Percentiles rank a stretch among this genome's conserved stretches.
phyloP scores from a whole-genome alignment of 2,888 invertebrate genomes.

The Periphyllus acericola region DNA sequence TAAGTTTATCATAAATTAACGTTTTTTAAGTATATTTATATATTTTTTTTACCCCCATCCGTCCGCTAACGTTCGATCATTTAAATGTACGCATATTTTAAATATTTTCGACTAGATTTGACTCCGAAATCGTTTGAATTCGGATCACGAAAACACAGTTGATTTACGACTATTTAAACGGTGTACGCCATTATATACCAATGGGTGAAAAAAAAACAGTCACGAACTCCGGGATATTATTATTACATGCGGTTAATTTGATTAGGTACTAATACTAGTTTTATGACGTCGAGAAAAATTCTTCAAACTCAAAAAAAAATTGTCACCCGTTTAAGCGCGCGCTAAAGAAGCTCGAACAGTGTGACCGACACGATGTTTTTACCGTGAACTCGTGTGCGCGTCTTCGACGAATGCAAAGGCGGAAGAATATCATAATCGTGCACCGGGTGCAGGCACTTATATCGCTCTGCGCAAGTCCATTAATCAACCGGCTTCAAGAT shows the following conservation, averaged over 20 bases:
- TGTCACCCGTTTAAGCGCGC: no score
- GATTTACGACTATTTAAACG: not conserved
- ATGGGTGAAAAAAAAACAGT: not conserved
- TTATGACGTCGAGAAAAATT: not conserved
- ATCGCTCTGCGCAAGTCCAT: constrained; percentile 19
- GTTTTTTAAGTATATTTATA: not conserved
- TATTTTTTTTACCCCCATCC: not conserved
- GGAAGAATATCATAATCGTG: constrained; percentile 61
- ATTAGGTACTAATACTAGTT: no score
- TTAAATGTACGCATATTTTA: not conserved
- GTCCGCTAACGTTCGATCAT: not conserved
- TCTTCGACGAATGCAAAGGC: not conserved
- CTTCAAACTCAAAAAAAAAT: not conserved
- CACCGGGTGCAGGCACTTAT: constrained; percentile 29
- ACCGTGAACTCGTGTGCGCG: not conserved
- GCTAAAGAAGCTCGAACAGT: no score
- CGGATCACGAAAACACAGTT: not conserved
- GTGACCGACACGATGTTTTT: not conserved
- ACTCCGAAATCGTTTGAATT: not conserved
- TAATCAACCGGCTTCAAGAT: constrained; percentile 54
- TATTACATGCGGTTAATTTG: not conserved
- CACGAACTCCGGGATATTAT: not conserved
- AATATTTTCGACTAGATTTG: not conserved
- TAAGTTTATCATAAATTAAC: constrained; percentile 31
- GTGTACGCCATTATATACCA: not conserved